Evolutionary conservation across 2,888 invertebrate species (phyloP).

Genomic region (Tipula lateralis): DNA sequence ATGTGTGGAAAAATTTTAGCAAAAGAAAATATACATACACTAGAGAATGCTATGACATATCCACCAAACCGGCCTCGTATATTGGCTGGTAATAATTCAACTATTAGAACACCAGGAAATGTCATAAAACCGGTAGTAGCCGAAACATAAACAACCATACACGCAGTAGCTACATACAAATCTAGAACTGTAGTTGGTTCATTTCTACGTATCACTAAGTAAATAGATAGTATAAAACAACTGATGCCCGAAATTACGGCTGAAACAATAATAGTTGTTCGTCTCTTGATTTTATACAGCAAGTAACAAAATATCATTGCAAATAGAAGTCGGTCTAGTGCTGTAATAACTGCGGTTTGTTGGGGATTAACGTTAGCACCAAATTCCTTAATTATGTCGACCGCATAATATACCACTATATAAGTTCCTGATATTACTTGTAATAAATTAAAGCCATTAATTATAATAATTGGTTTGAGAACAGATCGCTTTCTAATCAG

Average conservation of each 20-base stretch:
- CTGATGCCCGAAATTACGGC: slow-evolving; percentile 62
- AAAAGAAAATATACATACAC: slow-evolving; percentile 61
- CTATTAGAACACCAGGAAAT: slow-evolving; percentile 69
- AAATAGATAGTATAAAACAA: slow-evolving; percentile 57
- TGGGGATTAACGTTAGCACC: slow-evolving; percentile 51
- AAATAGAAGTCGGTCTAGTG: slow-evolving; percentile 60
- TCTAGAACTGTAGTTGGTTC: slow-evolving; percentile 41
- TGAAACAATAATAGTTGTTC: slow-evolving; percentile 61
- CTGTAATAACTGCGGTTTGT: slow-evolving; percentile 64
- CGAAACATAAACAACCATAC: slow-evolving; percentile 64
- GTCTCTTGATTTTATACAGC: slow-evolving; percentile 59
- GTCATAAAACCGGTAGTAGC: slow-evolving; percentile 72
- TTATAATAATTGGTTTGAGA: slow-evolving; percentile 66
- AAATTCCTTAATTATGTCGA: slow-evolving; percentile 61
- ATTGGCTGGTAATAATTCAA: slow-evolving; percentile 68
- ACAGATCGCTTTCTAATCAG: slow-evolving; percentile 57
- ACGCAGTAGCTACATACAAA: slow-evolving; percentile 48
- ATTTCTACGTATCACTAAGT: slow-evolving; percentile 47
- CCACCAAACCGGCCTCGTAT: slow-evolving; percentile 70
- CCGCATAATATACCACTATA: slow-evolving; percentile 74
- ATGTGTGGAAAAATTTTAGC: slow-evolving; percentile 67
- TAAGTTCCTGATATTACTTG: slow-evolving; percentile 73
- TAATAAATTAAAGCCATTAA: slow-evolving; percentile 66
- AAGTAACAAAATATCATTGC: slow-evolving; percentile 62
- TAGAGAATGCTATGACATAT: slow-evolving; percentile 66